Conservation (phyloP, 2,888 invertebrate genomes). For the Luperina testacea region DNA sequence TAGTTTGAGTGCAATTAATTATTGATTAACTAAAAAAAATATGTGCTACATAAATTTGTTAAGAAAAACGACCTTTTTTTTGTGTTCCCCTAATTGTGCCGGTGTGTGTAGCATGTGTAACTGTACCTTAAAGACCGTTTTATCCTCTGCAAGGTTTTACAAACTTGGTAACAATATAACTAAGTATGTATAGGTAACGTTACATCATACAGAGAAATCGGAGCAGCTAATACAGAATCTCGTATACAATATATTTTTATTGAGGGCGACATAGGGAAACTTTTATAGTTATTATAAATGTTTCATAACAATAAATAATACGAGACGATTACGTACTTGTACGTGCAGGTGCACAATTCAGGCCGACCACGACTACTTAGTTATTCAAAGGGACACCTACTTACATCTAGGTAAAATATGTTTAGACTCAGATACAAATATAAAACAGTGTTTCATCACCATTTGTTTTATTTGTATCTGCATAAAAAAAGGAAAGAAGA, state of each 20-base stretch:
- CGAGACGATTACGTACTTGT: constrained; percentile 14
- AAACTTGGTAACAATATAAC: neutral
- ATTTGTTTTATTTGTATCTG: no score
- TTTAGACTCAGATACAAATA: neutral
- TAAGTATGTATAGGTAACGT: neutral
- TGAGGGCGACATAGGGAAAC: constrained; percentile 13
- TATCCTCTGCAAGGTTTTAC: neutral
- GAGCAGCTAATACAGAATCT: constrained; percentile 3
- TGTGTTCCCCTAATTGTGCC: no score
- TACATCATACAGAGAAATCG: neutral
- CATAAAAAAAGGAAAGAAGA: no score
- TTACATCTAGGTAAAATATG: neutral
- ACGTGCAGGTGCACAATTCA: constrained; percentile 14
- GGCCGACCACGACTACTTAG: neutral
- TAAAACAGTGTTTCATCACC: no score
- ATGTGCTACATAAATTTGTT: no score
- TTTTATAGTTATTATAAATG: constrained; percentile 11
- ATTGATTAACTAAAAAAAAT: no score
- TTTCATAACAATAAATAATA: constrained; percentile 32
- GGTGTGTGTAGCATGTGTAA: no score
- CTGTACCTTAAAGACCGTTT: no score
- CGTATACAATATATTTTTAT: constrained; percentile 6
- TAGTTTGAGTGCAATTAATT: no score
- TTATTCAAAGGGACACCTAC: constrained; percentile 4
- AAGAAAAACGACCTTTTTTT: no score